Percentiles rank a stretch among this genome's conserved stretches.
phyloP scores from a whole-genome alignment of 92 coral and sea anemone species.

The Micromussa lordhowensis region DNA sequence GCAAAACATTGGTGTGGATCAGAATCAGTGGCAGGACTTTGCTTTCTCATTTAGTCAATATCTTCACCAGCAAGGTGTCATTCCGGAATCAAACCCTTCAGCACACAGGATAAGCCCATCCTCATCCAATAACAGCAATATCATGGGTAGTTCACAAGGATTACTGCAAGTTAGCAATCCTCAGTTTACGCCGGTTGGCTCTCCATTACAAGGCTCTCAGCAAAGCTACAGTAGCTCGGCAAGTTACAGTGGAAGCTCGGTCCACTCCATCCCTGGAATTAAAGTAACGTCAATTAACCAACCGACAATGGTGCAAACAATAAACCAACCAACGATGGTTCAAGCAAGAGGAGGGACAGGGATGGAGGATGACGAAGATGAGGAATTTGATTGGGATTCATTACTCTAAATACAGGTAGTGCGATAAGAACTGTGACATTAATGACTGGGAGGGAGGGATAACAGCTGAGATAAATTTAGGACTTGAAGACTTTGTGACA shows the following conservation, averaged over 20 bases:
- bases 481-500: not conserved
- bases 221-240: constrained; percentile 79
- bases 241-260: constrained; percentile 74
- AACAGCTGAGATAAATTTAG: not conserved
- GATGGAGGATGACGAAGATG: constrained; percentile 91
- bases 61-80: constrained; percentile 79
- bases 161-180: constrained; percentile 59
- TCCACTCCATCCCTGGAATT: constrained; percentile 83
- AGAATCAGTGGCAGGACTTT: constrained; percentile 95
- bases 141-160: constrained; percentile 53
- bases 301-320: constrained; percentile 48
- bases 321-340: constrained; percentile 49
- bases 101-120: constrained; percentile 41
- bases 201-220: constrained; percentile 80
- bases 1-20: constrained; percentile 86
- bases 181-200: constrained; percentile 43
- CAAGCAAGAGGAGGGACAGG: constrained; percentile 46
- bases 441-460: not conserved
- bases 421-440: not conserved
- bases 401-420: constrained; percentile 63
- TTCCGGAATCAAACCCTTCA: constrained; percentile 26
- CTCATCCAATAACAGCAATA: constrained; percentile 12
- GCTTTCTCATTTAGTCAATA: constrained; percentile 97
- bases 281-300: constrained; percentile 77
- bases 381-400: constrained; percentile 99